Base-by-base conservation (phyloP, 1,140 invertebrate genomes). In the Campodea augens region DNA sequence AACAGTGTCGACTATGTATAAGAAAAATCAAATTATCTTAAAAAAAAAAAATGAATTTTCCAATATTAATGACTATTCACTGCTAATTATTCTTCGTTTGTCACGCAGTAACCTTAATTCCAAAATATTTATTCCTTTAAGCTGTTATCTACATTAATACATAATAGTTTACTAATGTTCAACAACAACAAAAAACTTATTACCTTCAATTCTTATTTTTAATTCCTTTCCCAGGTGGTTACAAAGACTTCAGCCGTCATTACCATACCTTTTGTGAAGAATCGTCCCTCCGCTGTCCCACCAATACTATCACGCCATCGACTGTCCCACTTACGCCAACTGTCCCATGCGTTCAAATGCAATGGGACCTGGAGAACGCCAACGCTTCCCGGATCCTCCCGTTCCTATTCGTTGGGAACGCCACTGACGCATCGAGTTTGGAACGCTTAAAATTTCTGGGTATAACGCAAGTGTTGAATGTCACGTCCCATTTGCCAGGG, bases 341-440 rank as follows among this genome's bases (percentile, higher is more conserved):
- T 7, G 55, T 57, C 13, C 45, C 45, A 18, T 39, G 39, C 12
- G 49, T 45, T 3, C 45, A 46, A 13, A 2, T 27, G 19, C 45
- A 46, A 24, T 36, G 49, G 4, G 77, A 80, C 55, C 80, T 84
- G 49, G 80, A 86, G 61, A 73, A 69, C 44, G 75, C 81, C 52
- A 78, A 76, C 2, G 79, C 81, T 27, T 83, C 83, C 25, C 65
- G 80, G 58, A 77, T 91, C 22, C 68, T 90, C 43, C 83, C 84
- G n/a, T 87, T 83, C 65, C 67, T 91, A 20, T 85, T 82, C 60
- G 71, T 91, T 45, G 86, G 86, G 49, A 90, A 89, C 64, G 81
- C 81, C 55, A 67, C 73, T 46, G 85, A 91, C 61, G 84, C 86
- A 13, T 71, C 74, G 29, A 79, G 89, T 63, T 62, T 76, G 37